phyloP scores from a whole-genome alignment of 2,113 vertebrate genomes.

The Triplophysa rosa region DNA sequence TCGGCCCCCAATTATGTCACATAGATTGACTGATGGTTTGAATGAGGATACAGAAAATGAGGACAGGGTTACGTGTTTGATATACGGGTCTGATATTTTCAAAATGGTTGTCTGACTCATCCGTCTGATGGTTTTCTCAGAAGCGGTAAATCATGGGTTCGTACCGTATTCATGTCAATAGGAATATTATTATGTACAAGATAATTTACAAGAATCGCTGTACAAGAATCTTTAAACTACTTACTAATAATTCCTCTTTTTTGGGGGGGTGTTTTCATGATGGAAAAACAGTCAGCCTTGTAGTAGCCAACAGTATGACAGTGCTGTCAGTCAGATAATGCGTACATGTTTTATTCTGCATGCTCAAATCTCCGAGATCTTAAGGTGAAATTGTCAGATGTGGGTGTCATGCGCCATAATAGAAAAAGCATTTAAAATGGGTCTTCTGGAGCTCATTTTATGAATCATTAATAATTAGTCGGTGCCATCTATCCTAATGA shows the following conservation, averaged over 20 bases:
- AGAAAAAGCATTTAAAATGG: constrained; percentile 81
- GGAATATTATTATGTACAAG: neutral
- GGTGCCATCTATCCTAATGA: constrained; percentile 81
- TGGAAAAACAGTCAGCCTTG: neutral
- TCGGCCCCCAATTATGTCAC: constrained; percentile 22
- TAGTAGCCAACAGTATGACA: neutral
- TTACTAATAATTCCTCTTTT: neutral
- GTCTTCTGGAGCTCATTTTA: constrained; percentile 82
- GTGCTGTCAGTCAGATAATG: neutral
- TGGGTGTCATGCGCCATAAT: constrained; percentile 73
- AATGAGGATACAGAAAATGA: constrained; percentile 26
- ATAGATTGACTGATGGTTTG: constrained; percentile 20
- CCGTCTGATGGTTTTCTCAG: constrained; percentile 19
- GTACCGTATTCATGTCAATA: constrained; percentile 15
- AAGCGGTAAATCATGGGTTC: constrained; percentile 8
- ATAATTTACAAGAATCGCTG: too few species aligned
- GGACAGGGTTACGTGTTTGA: constrained; percentile 17
- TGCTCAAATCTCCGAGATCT: constrained; percentile 1
- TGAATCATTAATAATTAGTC: constrained; percentile 84
- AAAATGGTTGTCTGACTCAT: constrained; percentile 21
- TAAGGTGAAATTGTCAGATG: constrained; percentile 65
- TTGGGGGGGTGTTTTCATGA: neutral
- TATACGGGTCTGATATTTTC: constrained; percentile 25
- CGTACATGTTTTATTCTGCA: neutral
- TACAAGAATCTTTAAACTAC: neutral